A percentile compares a stretch with the other conserved stretches of the same genome.
Conservation (phyloP, 2,113 vertebrate genomes). For the Mesocricetus auratus region DNA sequence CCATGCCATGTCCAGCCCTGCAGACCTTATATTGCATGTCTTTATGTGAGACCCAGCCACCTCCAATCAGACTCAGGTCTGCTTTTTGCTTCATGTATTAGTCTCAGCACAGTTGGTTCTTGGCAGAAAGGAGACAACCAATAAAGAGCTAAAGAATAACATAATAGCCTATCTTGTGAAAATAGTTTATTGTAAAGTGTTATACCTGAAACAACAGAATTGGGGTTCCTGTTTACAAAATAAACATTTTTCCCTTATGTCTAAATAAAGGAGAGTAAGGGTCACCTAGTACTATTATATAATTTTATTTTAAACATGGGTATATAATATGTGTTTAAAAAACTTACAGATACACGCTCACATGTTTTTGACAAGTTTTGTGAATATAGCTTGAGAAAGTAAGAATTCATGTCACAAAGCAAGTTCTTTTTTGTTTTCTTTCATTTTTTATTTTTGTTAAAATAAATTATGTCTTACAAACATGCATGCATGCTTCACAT, state of each 20-base stretch:
- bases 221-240: constrained; percentile 18
- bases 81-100: not conserved
- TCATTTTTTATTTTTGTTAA: too few relatives aligned
- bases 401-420: not conserved
- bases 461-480: too few relatives aligned
- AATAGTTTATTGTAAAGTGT: not conserved
- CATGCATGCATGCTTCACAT: too few relatives aligned
- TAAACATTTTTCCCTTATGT: not conserved
- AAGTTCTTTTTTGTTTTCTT: not conserved
- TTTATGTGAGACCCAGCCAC: not conserved
- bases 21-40: accelerated
- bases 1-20: not conserved
- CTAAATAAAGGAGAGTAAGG: not conserved
- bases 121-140: not conserved
- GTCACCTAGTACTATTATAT: not conserved
- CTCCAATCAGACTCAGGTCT: not conserved
- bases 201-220: not conserved
- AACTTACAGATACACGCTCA: not conserved
- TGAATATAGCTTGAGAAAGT: constrained; percentile 35
- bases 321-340: not conserved
- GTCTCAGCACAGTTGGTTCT: not conserved
- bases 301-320: constrained; percentile 25
- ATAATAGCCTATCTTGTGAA: not conserved
- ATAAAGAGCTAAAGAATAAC: not conserved
- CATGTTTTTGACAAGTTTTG: not conserved